These are phyloP conservation scores for Elaphurus davidianus DNA, from an alignment of 2,113 vertebrate species.

Conservation along the genomic window DNA sequence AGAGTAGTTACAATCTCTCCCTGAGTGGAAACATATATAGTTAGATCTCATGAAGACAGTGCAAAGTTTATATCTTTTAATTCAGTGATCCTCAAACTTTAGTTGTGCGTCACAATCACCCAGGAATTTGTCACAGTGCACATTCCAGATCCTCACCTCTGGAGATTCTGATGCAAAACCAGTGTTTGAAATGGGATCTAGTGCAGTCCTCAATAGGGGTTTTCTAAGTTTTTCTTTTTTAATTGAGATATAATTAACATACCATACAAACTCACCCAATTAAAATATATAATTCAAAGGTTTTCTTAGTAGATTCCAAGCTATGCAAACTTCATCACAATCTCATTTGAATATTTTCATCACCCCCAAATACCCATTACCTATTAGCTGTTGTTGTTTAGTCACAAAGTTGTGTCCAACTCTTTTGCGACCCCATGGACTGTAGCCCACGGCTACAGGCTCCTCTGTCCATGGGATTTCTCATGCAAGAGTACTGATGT, in stretches of 20 bases:
- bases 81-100: neutral
- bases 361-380: neutral
- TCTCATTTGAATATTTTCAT: neutral
- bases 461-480: neutral
- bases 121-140: neutral
- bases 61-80: conserved; percentile 6
- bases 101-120: neutral
- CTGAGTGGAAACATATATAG: neutral
- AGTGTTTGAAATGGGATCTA: neutral
- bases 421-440: neutral
- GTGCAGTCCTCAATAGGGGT: neutral
- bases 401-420: neutral
- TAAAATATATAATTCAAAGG: neutral
- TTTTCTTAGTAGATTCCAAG: neutral
- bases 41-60: neutral
- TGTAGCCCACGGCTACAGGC: neutral
- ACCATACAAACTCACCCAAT: neutral
- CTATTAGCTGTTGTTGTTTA: neutral
- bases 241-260: neutral
- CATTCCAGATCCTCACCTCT: neutral
- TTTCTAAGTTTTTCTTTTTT: neutral
- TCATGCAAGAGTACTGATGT: neutral
- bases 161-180: neutral
- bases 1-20: neutral
- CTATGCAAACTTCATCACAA: neutral